Conservation (phyloP, 2,888 invertebrate genomes). For the Amiota communis region DNA sequence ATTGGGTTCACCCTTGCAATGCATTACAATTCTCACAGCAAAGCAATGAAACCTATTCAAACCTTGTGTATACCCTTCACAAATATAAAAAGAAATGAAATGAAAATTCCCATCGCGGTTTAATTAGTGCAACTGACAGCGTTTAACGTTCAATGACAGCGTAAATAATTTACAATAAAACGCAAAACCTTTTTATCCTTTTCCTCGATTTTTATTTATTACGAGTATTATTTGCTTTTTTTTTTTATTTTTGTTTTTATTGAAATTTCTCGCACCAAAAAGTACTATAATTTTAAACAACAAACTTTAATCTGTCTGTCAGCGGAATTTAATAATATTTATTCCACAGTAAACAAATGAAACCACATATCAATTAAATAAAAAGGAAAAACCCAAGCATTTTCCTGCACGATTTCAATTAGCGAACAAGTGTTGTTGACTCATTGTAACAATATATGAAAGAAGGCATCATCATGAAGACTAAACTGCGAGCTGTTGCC, state of each 20-base stretch:
- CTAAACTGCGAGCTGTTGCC: too few species aligned
- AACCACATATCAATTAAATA: not conserved
- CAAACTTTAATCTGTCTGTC: not conserved
- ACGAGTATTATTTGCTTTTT: not conserved
- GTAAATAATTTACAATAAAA: conserved; percentile 16
- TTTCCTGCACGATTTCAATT: conserved; percentile 55
- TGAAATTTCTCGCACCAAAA: not conserved
- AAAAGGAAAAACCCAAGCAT: not conserved
- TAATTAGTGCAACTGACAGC: conserved; percentile 47
- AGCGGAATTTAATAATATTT: not conserved
- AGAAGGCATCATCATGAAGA: conserved; percentile 20
- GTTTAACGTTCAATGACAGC: conserved; percentile 30
- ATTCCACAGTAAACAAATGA: conserved; percentile 12
- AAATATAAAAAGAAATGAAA: not conserved
- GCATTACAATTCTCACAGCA: too few species aligned
- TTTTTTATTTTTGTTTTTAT: not conserved
- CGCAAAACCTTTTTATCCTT: too few species aligned
- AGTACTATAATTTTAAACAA: not conserved
- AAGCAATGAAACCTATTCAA: too few species aligned
- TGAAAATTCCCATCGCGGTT: conserved; percentile 35
- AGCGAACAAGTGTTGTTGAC: conserved; percentile 33
- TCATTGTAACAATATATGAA: too few species aligned
- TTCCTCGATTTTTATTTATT: not conserved
- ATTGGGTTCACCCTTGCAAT: too few species aligned
- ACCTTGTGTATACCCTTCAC: not conserved